phyloP scores from a whole-genome alignment of 2,113 vertebrate species.

The Lepus timidus region DNA sequence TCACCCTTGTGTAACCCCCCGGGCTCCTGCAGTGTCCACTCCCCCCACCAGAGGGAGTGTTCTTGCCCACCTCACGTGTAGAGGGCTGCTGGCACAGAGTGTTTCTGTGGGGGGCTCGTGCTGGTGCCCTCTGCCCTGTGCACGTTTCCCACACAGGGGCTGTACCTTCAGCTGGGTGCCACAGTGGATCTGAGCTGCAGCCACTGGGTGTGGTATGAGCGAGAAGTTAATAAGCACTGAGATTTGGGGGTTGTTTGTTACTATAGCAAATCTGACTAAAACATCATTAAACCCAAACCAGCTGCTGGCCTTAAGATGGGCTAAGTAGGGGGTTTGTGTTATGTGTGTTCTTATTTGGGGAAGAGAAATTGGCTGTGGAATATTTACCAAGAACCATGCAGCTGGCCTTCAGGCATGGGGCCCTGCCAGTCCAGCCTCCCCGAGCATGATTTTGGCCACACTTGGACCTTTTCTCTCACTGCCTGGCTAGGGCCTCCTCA shows the following conservation, averaged over 20 bases:
- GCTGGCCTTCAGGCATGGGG: not conserved
- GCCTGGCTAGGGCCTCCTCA: not conserved
- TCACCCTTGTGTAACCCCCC: not conserved
- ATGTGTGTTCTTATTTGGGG: not conserved
- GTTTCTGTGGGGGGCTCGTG: not conserved
- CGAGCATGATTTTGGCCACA: not conserved
- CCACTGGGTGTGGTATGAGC: not conserved
- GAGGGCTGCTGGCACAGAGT: not conserved
- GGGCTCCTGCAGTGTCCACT: not conserved
- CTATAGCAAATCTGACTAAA: conserved; percentile 22
- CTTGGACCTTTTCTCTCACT: not conserved
- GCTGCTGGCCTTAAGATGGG: conserved; percentile 1
- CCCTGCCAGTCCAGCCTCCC: not conserved
- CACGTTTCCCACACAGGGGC: not conserved
- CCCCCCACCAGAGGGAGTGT: not conserved
- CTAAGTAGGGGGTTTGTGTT: not conserved
- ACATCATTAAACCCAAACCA: conserved; percentile 48
- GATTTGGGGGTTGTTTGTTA: conserved; percentile 44
- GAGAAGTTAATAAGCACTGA: conserved; percentile 12
- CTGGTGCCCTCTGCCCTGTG: not conserved
- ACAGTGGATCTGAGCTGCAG: not conserved
- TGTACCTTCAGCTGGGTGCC: not conserved
- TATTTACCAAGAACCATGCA: not conserved
- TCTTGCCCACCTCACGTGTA: not conserved
- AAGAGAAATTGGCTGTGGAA: conserved; percentile 3